Base-by-base conservation (phyloP, 2,888 invertebrate species). In the Keiferia lycopersicella region DNA sequence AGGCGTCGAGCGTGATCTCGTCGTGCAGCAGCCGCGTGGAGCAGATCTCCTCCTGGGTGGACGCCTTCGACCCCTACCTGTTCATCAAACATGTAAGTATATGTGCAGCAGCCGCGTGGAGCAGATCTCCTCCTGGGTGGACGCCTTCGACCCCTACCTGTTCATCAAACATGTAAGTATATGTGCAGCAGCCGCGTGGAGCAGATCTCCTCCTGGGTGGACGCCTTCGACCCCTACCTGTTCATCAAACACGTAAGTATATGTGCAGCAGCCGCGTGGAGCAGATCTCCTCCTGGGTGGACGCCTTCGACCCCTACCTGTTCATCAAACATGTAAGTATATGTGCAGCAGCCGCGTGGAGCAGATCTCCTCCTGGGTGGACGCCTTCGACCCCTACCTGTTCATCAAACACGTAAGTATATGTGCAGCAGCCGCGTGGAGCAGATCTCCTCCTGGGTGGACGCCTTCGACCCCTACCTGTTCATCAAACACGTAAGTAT, bases 41-140 rank as follows among this genome's bases (percentile, higher is more conserved):
- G 53, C 92, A 92, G 73, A 83, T 92, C 14, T 84, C 91, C 0
- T 87, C 88, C 0, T 91, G 92, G 92, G 90, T 91, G 91, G 96
- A 97, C 71, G 94, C 96, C 0, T 97, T 97, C 78, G 97, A 98
- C 84, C 97, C 97, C 0, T 97, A 97, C 74, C 92, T 96, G 65
- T 98, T 98, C 83, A 98, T 98, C 68, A 97, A 98, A 82, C 97
- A 96, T 89, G 93, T 98, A 73, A 65, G 51, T 38, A 30, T 4
- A 4, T 30, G 2, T 30, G 90, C 79, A 84, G 84, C 63, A 82
- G 68, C 65, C 74, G 86, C 0, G 81, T 78, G 16, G 86, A 90
- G 53, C 92, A 92, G 73, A 83, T 92, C 14, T 84, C 91, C 0
- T 87, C 88, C 0, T 91, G 92, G 92, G 90, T 91, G 91, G 96